phyloP scores from a whole-genome alignment of 2,888 invertebrate species.

The Timema cristinae region DNA sequence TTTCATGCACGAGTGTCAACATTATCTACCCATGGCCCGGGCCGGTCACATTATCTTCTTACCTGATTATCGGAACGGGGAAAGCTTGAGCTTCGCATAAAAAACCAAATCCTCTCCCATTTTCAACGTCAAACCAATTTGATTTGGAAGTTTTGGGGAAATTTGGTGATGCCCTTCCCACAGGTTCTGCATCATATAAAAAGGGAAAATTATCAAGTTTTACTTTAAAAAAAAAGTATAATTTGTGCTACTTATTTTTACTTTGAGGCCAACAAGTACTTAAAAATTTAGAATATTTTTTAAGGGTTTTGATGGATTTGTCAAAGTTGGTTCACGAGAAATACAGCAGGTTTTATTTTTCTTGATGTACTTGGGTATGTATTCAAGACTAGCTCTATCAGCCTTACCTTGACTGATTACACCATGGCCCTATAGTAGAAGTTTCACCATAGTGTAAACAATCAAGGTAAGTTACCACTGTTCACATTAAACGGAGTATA shows the following conservation, averaged over 20 bases:
- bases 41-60: not conserved
- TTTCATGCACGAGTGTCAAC: no score
- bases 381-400: no score
- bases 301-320: not conserved
- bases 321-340: not conserved
- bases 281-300: no score
- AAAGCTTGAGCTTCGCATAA: constrained; percentile 45
- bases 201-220: not conserved
- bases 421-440: no score
- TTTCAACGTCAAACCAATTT: constrained; percentile 37
- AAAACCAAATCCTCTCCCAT: constrained; percentile 39
- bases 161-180: constrained; percentile 53
- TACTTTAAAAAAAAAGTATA: not conserved
- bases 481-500: no score
- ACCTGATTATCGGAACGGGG: constrained; percentile 42
- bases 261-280: not conserved
- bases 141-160: constrained; percentile 50
- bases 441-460: no score
- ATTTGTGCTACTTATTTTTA: not conserved
- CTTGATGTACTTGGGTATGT: not conserved
- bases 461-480: no score
- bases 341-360: not conserved
- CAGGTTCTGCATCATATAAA: constrained; percentile 35
- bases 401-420: no score
- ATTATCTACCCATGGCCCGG: no score